A percentile compares a stretch with the other conserved stretches of the same genome.
phyloP scores from a whole-genome alignment of 2,113 vertebrate species.

The Melanerpes aurifrons region DNA sequence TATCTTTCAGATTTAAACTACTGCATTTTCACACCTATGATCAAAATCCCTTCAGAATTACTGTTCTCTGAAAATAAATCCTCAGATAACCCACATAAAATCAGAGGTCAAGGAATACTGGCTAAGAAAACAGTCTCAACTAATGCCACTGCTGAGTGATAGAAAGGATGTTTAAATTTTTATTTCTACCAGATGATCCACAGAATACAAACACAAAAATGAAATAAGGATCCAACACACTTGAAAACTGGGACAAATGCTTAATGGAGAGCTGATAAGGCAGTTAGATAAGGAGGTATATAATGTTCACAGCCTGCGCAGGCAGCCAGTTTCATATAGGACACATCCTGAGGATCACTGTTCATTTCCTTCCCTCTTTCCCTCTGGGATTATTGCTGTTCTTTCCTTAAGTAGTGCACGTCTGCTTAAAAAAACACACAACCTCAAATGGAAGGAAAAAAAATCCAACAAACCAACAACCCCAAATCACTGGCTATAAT shows the following conservation, averaged over 20 bases:
- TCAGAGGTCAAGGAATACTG: background rate
- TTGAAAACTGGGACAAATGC: slow-evolving; percentile 13
- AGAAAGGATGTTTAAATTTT: background rate
- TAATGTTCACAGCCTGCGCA: background rate
- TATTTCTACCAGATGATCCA: background rate
- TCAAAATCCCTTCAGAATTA: slow-evolving; percentile 20
- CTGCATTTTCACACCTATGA: background rate
- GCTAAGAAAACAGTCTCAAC: background rate
- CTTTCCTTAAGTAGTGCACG: background rate
- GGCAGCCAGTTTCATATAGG: background rate
- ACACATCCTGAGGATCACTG: background rate
- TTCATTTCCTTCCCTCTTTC: background rate
- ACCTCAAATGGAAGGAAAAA: background rate
- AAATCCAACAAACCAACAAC: background rate
- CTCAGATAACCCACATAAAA: background rate
- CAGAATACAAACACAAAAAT: background rate
- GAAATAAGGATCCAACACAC: background rate
- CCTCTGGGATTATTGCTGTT: background rate
- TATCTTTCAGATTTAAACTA: background rate
- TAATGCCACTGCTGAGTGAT: background rate
- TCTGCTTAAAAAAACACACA: background rate
- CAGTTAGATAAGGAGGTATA: background rate
- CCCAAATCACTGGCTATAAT: background rate
- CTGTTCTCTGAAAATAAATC: slow-evolving; percentile 4
- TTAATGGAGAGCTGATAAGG: background rate